Percentiles rank a stretch among this genome's conserved stretches.
Conservation (phyloP, 2,113 vertebrate species). For the Pungitius pungitius region DNA sequence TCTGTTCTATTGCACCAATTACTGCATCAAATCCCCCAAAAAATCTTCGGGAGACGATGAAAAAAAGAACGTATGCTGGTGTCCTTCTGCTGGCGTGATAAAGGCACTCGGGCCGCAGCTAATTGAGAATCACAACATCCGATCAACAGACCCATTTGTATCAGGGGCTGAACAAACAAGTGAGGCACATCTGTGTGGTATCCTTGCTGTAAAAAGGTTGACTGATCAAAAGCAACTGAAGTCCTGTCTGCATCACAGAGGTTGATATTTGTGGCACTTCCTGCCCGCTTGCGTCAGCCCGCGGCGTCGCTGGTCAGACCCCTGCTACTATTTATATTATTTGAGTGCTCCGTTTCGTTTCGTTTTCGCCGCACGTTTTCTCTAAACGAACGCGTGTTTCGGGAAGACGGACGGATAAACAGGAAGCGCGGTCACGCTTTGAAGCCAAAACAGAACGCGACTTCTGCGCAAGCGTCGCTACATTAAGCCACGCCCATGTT, state of each 20-base stretch:
- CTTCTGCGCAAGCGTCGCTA: not conserved
- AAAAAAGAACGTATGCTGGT: not conserved
- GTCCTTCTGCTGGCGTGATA: not conserved
- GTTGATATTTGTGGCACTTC: slow-evolving; percentile 19
- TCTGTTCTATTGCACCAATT: not conserved
- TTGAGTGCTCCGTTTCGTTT: not conserved
- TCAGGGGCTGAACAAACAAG: not conserved
- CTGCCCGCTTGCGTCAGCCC: not conserved
- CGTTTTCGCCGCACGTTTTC: not conserved
- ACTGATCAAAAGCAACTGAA: not conserved
- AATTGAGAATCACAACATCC: not conserved
- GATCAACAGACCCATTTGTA: not conserved
- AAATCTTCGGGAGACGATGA: not conserved
- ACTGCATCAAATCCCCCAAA: not conserved
- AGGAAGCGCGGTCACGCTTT: not conserved
- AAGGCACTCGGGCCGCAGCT: not conserved
- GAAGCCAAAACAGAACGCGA: not conserved
- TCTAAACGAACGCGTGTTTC: not conserved
- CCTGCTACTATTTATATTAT: slow-evolving; percentile 15
- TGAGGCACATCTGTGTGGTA: not conserved
- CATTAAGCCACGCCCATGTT: too few relatives aligned
- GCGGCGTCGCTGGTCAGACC: not conserved
- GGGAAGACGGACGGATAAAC: not conserved
- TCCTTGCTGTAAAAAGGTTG: not conserved
- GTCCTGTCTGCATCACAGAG: not conserved